phyloP scores from a whole-genome alignment of 2,113 vertebrate species.

The Siniperca chuatsi region DNA sequence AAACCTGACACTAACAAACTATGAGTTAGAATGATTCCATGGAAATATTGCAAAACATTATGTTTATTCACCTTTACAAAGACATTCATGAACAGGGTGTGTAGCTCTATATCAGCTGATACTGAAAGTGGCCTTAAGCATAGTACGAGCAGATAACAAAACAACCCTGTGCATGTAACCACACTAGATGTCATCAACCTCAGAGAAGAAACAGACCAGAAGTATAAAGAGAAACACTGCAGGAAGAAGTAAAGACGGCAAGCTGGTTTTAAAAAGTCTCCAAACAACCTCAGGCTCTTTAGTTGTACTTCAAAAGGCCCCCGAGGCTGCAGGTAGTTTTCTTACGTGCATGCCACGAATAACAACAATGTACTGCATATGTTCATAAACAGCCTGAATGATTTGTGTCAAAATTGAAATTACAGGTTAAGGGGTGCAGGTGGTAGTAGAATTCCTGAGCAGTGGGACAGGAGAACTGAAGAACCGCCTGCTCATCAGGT shows the following conservation, averaged over 20 bases:
- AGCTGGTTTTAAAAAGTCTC: background rate
- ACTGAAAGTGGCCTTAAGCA: background rate
- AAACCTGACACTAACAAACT: too few relatives aligned
- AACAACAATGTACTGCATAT: constrained; percentile 6
- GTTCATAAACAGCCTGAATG: background rate
- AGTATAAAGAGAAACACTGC: background rate
- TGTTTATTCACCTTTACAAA: background rate
- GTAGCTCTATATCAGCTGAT: constrained; percentile 11
- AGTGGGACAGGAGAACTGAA: background rate
- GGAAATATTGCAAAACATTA: background rate
- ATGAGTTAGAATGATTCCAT: background rate
- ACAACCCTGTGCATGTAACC: constrained; percentile 5
- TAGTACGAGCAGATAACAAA: constrained; percentile 6
- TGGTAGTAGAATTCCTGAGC: background rate
- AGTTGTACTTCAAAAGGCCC: constrained; percentile 12
- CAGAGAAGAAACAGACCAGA: constrained; percentile 9
- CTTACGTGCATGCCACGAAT: background rate
- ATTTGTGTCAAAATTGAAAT: background rate
- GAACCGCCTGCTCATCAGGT: constrained; percentile 39
- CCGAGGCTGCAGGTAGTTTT: constrained; percentile 10
- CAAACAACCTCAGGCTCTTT: background rate
- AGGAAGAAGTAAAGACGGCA: background rate
- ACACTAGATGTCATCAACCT: constrained; percentile 15
- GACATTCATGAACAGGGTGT: background rate
- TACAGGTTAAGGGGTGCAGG: background rate